A percentile compares a stretch with the other conserved stretches of the same genome.
Conservation (phyloP, 64 coral and sea anemone genomes). For the Dendronephthya gigantea region DNA sequence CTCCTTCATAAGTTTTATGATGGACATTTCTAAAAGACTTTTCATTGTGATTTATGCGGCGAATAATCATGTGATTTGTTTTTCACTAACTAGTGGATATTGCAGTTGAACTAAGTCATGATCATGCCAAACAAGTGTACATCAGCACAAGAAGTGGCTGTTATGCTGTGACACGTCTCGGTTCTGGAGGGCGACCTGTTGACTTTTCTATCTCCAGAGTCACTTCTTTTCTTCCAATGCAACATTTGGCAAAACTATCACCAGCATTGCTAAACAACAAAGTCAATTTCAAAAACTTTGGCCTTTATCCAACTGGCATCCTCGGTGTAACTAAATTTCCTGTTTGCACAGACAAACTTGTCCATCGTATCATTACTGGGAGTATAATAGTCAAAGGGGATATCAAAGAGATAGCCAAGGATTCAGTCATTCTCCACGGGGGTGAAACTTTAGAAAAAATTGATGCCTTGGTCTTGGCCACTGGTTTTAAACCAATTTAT, state of each 20-base stretch:
- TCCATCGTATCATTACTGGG: slow-evolving; percentile 52
- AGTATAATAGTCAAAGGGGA: slow-evolving; percentile 42
- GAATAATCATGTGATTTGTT: background rate
- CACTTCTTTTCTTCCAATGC: background rate
- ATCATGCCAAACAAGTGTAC: slow-evolving; percentile 59
- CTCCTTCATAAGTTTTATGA: too few species aligned
- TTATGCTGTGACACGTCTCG: slow-evolving; percentile 30
- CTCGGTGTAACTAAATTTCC: background rate
- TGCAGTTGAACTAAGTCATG: slow-evolving; percentile 62
- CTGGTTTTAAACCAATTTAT: slow-evolving; percentile 40
- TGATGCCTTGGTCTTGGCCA: slow-evolving; percentile 58
- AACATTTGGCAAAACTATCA: background rate
- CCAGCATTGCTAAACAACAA: background rate
- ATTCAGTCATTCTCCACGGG: slow-evolving; percentile 30
- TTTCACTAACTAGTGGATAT: slow-evolving; percentile 44
- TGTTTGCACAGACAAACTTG: slow-evolving; percentile 55
- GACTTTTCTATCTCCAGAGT: slow-evolving; percentile 11
- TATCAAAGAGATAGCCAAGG: slow-evolving; percentile 25
- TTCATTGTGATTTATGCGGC: background rate
- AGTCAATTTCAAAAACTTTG: slow-evolving; percentile 37
- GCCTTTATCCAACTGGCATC: slow-evolving; percentile 17
- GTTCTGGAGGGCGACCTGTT: slow-evolving; percentile 10
- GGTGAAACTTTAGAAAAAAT: slow-evolving; percentile 29
- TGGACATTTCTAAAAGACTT: too few species aligned
- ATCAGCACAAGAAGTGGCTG: slow-evolving; percentile 42